Conservation (phyloP, 2,113 vertebrate genomes). For the Elephas maximus region DNA sequence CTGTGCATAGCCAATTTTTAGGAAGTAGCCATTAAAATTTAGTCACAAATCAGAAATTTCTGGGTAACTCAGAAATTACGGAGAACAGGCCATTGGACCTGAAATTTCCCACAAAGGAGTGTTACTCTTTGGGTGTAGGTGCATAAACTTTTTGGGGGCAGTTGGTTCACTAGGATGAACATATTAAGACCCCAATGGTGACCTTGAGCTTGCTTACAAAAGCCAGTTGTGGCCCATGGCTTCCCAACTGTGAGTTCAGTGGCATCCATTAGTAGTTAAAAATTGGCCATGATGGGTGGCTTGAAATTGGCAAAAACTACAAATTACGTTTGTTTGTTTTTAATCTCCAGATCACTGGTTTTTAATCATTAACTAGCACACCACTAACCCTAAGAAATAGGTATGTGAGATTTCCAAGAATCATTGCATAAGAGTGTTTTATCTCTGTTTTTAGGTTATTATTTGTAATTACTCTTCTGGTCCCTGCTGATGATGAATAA, state of each 20-base stretch:
- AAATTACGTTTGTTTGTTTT: neutral
- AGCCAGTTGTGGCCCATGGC: neutral
- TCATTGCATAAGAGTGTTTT: neutral
- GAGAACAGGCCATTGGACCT: neutral
- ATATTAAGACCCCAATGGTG: neutral
- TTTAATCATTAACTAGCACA: neutral
- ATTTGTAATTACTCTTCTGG: neutral
- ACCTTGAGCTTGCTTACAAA: neutral
- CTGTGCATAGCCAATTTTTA: neutral
- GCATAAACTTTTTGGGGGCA: too few species aligned
- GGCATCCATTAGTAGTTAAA: neutral
- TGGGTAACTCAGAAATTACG: slow-evolving; percentile 6
- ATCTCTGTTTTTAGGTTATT: neutral
- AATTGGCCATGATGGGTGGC: neutral
- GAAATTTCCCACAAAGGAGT: neutral
- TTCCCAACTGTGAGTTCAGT: neutral
- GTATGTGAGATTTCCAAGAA: neutral
- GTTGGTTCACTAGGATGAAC: neutral
- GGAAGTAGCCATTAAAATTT: neutral
- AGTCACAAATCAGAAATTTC: neutral
- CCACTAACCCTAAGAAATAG: neutral
- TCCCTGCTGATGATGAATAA: neutral
- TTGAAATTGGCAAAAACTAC: slow-evolving; percentile 31
- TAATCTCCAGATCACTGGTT: neutral
- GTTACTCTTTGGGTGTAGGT: neutral